Percentiles rank a stretch among this genome's conserved stretches.
These are phyloP conservation scores for Drosophila varians DNA, from an alignment of 1,140 invertebrate species.

Conservation along the genomic window DNA sequence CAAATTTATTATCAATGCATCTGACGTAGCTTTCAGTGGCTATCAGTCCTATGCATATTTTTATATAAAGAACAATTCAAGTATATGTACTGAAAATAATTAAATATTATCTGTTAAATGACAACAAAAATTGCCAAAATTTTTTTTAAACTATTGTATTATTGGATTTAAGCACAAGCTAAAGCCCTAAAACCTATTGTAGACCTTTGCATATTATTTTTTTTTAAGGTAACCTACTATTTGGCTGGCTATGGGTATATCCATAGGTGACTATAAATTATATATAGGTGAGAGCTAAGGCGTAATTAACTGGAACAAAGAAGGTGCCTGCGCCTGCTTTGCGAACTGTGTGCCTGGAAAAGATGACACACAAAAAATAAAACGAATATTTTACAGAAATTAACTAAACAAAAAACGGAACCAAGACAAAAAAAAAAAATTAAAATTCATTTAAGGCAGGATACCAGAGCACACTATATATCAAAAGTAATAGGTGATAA, in stretches of 20 bases:
- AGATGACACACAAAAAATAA: background rate
- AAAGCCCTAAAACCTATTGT: too few species aligned
- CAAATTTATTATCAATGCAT: background rate
- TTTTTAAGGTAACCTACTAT: too few species aligned
- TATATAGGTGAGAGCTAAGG: slow-evolving; percentile 8
- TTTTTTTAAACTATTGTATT: background rate
- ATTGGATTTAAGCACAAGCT: too few species aligned
- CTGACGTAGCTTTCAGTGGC: background rate
- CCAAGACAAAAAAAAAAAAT: too few species aligned
- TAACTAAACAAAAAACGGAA: slow-evolving; percentile 12
- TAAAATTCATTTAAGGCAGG: too few species aligned
- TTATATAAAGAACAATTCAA: background rate
- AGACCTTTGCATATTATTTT: too few species aligned
- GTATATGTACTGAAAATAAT: too few species aligned
- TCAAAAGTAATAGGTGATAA: too few species aligned
- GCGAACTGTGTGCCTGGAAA: background rate
- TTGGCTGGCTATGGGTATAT: slow-evolving; percentile 7
- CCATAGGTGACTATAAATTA: slow-evolving; percentile 4
- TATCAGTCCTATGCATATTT: background rate
- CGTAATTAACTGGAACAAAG: slow-evolving; percentile 60
- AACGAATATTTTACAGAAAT: slow-evolving; percentile 2
- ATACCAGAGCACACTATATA: too few species aligned
- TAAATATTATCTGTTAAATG: too few species aligned
- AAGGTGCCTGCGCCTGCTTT: slow-evolving; percentile 17
- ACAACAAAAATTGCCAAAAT: background rate